These are phyloP conservation scores for Meteorus sp. DNA, from an alignment of 1,140 invertebrate species.

Conservation along the genomic window DNA sequence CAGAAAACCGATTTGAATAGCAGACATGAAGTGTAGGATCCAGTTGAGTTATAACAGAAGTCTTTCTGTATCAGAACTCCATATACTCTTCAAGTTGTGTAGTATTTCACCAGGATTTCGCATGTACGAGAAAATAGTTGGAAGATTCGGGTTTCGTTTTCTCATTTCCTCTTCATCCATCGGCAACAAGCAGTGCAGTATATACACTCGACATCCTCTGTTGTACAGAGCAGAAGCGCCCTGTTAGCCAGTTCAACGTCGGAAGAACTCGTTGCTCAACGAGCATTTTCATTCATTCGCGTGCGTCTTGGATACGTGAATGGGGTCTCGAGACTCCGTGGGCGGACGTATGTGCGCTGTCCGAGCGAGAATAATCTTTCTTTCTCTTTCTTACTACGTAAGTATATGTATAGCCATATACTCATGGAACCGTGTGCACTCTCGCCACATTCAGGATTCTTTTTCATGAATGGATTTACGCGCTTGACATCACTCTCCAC, in stretches of 20 bases:
- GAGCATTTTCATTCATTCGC: slow-evolving; percentile 25
- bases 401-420: no score
- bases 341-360: slow-evolving; percentile 24
- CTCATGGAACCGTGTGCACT: no score
- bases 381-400: slow-evolving; percentile 18
- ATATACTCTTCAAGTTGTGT: no score
- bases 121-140: background rate
- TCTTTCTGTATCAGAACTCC: no score
- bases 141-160: background rate
- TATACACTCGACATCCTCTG: background rate
- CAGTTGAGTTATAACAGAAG: no score
- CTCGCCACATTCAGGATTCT: slow-evolving; percentile 18
- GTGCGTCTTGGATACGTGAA: slow-evolving; percentile 20
- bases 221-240: background rate
- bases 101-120: background rate
- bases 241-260: slow-evolving; percentile 18
- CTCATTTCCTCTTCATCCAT: background rate
- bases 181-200: background rate
- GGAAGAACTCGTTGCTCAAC: slow-evolving; percentile 5
- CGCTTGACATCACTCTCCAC: slow-evolving; percentile 24
- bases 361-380: slow-evolving; percentile 25
- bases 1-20: no score
- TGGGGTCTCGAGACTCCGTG: slow-evolving; percentile 21
- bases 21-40: no score
- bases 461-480: slow-evolving; percentile 48